These are phyloP conservation scores for Salvelinus fontinalis DNA, from an alignment of 2,113 vertebrate species.

Conservation along the genomic window DNA sequence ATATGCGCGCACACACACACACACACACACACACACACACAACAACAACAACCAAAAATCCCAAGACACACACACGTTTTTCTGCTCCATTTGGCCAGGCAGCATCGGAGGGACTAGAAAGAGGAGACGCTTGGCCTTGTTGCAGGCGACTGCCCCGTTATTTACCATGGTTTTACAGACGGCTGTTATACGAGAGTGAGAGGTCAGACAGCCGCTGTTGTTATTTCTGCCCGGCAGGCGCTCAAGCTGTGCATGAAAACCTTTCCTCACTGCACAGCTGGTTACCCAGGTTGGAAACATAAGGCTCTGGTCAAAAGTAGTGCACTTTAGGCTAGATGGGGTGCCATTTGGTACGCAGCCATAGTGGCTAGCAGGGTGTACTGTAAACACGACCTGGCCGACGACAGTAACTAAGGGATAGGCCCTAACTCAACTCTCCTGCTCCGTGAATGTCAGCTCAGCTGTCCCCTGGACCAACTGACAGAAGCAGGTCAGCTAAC, in stretches of 20 bases:
- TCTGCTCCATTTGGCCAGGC: not conserved
- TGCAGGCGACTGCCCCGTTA: not conserved
- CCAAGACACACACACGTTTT: not conserved
- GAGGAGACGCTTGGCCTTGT: not conserved
- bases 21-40: not conserved
- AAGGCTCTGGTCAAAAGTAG: not conserved
- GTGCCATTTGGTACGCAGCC: too few relatives aligned
- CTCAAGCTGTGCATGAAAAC: conserved; percentile 4
- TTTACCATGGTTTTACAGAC: conserved; percentile 13
- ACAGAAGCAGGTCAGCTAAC: too few relatives aligned
- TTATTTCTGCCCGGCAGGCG: not conserved
- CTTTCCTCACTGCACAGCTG: conserved; percentile 2
- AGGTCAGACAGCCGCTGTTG: conserved; percentile 12
- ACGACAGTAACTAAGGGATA: not conserved
- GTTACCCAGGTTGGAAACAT: not conserved
- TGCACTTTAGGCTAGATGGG: too few relatives aligned
- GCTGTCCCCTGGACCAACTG: not conserved
- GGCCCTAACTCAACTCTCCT: not conserved
- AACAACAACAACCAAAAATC: too few relatives aligned
- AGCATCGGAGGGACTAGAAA: not conserved
- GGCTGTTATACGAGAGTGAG: not conserved
- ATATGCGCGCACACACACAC: not conserved
- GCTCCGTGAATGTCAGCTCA: not conserved
- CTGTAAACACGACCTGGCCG: not conserved
- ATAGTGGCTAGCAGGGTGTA: too few relatives aligned